Conservation (phyloP, 2,113 vertebrate species). For the Diphyllodes magnificus region DNA sequence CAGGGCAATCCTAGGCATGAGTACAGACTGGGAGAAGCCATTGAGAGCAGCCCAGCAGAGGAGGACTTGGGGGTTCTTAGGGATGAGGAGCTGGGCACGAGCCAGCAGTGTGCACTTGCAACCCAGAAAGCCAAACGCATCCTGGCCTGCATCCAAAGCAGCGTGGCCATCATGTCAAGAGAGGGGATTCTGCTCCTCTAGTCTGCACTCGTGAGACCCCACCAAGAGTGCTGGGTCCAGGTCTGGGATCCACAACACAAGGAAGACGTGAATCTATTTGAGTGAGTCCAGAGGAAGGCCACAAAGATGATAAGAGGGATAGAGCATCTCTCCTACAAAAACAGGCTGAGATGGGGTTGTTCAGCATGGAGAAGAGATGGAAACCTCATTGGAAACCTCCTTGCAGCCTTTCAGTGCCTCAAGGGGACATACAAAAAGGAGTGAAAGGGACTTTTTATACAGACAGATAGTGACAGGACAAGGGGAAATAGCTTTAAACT, state of each 20-base stretch:
- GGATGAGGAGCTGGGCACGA: neutral
- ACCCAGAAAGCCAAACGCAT: neutral
- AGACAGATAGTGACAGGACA: neutral
- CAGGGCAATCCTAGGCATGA: neutral
- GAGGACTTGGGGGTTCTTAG: neutral
- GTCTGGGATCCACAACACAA: neutral
- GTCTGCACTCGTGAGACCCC: neutral
- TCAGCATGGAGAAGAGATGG: neutral
- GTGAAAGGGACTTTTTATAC: neutral
- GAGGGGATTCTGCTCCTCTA: neutral
- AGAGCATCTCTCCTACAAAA: neutral
- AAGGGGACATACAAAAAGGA: neutral
- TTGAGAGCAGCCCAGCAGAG: neutral
- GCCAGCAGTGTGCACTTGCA: neutral
- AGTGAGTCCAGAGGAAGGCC: neutral
- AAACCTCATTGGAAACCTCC: neutral
- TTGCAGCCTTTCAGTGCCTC: neutral
- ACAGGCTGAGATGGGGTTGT: neutral
- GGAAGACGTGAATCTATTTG: neutral
- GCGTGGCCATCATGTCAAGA: fast-evolving
- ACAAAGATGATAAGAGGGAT: neutral
- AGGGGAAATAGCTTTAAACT: neutral
- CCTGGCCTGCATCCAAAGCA: neutral
- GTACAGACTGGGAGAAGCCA: neutral
- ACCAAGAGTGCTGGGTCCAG: neutral